Conservation (phyloP, 2,888 invertebrate genomes). For the Suillia variegata region DNA sequence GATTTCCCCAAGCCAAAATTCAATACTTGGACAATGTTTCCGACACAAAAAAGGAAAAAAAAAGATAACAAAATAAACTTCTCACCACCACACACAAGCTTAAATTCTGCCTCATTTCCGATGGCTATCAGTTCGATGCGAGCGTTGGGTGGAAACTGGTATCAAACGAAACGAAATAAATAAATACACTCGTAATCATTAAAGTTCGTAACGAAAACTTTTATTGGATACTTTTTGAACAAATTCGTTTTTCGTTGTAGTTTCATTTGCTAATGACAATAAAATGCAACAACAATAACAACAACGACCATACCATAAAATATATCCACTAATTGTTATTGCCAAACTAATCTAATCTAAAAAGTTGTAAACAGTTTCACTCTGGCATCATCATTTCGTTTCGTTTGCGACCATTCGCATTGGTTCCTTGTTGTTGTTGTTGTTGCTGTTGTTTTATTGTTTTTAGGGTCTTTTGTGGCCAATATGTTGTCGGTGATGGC, state of each 20-base stretch:
- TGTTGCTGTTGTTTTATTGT: not conserved
- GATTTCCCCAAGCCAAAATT: not conserved
- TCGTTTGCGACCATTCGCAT: not conserved
- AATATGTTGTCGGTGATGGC: too few relatives aligned
- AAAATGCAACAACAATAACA: conserved; percentile 35
- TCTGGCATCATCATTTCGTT: conserved; percentile 19
- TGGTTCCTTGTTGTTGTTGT: not conserved
- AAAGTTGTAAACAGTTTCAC: conserved; percentile 52
- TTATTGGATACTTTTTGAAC: conserved; percentile 1
- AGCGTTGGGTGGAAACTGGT: too few relatives aligned
- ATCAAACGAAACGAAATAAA: too few relatives aligned
- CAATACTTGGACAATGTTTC: not conserved
- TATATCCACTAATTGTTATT: conserved; percentile 57
- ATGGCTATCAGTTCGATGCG: too few relatives aligned
- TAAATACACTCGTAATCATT: not conserved
- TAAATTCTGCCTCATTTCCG: too few relatives aligned
- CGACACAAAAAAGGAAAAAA: too few relatives aligned
- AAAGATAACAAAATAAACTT: too few relatives aligned
- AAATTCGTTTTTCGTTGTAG: conserved; percentile 12
- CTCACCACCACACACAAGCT: too few relatives aligned
- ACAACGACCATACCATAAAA: conserved; percentile 39
- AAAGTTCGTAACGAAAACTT: not conserved
- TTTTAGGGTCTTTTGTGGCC: not conserved
- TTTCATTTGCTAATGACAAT: conserved; percentile 50
- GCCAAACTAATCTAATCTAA: conserved; percentile 59